A percentile compares a stretch with the other conserved stretches of the same genome.
Conservation (phyloP, 2,113 vertebrate genomes). For the Lontra canadensis region DNA sequence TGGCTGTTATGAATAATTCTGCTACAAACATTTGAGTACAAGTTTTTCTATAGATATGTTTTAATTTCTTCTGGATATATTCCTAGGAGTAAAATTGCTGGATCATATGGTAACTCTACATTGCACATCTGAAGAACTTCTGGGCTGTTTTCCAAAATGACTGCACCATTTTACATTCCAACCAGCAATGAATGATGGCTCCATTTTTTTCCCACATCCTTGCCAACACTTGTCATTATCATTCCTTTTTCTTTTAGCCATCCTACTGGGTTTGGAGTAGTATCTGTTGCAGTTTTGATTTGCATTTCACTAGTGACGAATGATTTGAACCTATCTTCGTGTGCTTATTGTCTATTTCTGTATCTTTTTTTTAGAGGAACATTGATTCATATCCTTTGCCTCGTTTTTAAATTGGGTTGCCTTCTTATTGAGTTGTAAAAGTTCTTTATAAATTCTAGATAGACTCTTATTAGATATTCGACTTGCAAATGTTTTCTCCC, state of each 20-base stretch:
- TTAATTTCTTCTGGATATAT: constrained; percentile 7
- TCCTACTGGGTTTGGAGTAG: neutral
- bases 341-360: neutral
- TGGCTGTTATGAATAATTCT: constrained; percentile 4
- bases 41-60: neutral
- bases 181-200: neutral
- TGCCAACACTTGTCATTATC: neutral
- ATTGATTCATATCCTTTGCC: neutral
- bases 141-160: neutral
- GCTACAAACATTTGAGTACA: neutral
- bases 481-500: neutral
- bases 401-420: neutral
- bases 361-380: neutral
- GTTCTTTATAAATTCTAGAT: neutral
- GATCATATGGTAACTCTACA: neutral
- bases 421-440: neutral
- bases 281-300: neutral
- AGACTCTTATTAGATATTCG: neutral
- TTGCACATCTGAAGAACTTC: neutral
- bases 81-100: constrained; percentile 13
- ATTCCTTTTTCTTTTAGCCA: neutral
- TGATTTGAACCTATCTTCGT: neutral
- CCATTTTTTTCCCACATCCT: neutral
- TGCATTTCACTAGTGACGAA: neutral
- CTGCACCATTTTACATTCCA: neutral